Evolutionary conservation across 2,888 invertebrate genomes (phyloP).

Genomic region (Cataglyphis cursor): DNA sequence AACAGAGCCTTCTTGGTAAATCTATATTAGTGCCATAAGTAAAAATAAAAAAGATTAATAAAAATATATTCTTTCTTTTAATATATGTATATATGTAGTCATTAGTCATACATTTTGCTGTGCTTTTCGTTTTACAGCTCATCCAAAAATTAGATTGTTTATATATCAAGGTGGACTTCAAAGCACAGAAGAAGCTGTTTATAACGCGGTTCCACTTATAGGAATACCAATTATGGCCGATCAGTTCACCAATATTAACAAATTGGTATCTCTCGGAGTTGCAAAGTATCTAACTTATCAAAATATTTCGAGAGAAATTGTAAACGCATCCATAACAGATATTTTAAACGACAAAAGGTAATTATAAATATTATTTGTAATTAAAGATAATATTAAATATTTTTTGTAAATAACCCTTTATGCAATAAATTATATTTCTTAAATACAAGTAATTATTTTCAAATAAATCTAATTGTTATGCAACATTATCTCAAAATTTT

Average conservation of each 20-base stretch:
- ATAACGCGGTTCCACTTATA: slow-evolving; percentile 73
- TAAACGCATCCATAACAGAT: slow-evolving; percentile 64
- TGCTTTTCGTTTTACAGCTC: slow-evolving; percentile 63
- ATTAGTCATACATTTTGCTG: not conserved
- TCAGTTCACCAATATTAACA: slow-evolving; percentile 65
- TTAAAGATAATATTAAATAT: not conserved
- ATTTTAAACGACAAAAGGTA: slow-evolving; percentile 70
- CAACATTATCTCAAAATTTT: not conserved
- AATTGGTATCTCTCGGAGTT: slow-evolving; percentile 66
- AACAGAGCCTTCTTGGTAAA: slow-evolving; percentile 72
- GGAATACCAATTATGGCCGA: slow-evolving; percentile 73
- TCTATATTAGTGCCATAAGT: not conserved
- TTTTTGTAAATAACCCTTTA: not conserved
- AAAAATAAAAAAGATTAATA: not conserved
- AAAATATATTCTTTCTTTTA: not conserved
- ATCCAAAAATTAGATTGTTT: slow-evolving; percentile 76
- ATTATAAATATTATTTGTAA: not conserved
- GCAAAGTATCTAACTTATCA: slow-evolving; percentile 64
- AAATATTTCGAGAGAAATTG: slow-evolving; percentile 43
- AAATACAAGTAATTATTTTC: not conserved
- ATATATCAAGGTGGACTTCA: slow-evolving; percentile 78
- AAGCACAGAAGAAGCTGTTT: slow-evolving; percentile 77
- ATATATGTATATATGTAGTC: not conserved
- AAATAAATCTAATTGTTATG: not conserved
- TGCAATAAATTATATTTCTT: not conserved